phyloP scores from a whole-genome alignment of 2,888 invertebrate genomes.

The Spilarctia lutea region DNA sequence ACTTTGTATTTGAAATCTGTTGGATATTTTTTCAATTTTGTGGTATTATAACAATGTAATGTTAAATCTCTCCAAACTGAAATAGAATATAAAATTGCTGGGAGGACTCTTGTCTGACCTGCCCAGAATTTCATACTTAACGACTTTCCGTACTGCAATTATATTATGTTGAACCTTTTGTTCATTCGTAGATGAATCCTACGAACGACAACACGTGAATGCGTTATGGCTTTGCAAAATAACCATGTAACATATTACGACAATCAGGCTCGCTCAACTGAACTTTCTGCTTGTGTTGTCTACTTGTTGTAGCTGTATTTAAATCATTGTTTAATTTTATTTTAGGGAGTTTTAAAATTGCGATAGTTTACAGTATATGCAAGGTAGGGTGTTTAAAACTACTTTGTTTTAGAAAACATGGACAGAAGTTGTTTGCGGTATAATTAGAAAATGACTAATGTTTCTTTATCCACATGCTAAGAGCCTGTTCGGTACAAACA shows the following conservation, averaged over 20 bases:
- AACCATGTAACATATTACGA: background rate
- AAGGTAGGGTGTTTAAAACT: constrained; percentile 54
- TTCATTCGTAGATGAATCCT: background rate
- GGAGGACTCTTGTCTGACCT: constrained; percentile 13
- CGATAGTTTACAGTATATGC: constrained; percentile 25
- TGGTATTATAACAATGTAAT: constrained; percentile 30
- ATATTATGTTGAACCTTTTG: constrained; percentile 29
- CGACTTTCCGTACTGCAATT: constrained; percentile 37
- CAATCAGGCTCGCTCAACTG: background rate
- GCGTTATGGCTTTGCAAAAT: constrained; percentile 10
- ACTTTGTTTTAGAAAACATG: constrained; percentile 43
- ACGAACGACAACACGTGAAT: constrained; percentile 12
- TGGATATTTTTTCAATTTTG: constrained; percentile 38
- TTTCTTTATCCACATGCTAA: constrained; percentile 65
- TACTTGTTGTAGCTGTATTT: background rate
- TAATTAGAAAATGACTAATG: constrained; percentile 57
- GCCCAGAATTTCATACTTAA: constrained; percentile 22
- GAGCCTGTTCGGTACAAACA: constrained; percentile 70
- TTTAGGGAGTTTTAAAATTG: background rate
- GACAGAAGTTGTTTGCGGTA: constrained; percentile 68
- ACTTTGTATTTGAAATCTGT: constrained; percentile 38
- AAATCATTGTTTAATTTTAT: background rate
- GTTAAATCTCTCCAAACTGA: constrained; percentile 43
- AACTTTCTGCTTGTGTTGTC: background rate
- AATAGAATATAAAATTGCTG: constrained; percentile 55